phyloP scores from a whole-genome alignment of 2,113 vertebrate genomes.

The Plectropomus leopardus region DNA sequence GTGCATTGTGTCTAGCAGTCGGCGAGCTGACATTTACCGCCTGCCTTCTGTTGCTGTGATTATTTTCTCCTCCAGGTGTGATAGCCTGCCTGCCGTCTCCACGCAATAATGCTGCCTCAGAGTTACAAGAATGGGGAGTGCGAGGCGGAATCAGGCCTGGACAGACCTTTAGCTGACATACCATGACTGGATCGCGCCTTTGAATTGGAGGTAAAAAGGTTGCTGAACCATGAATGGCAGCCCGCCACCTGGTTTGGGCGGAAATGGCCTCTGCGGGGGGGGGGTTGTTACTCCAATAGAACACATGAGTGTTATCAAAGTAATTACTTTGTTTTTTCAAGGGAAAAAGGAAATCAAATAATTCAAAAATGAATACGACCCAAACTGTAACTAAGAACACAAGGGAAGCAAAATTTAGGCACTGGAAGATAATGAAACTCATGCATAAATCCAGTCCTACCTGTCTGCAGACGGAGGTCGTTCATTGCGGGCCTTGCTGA shows the following conservation, averaged over 20 bases:
- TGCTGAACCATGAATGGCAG: slow-evolving; percentile 29
- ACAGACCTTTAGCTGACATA: slow-evolving; percentile 50
- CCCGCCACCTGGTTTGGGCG: background rate
- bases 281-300: background rate
- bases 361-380: background rate
- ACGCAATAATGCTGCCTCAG: slow-evolving; percentile 50
- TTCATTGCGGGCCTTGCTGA: slow-evolving; percentile 87
- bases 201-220: slow-evolving; percentile 28
- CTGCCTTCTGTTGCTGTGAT: slow-evolving; percentile 73
- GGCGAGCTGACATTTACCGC: slow-evolving; percentile 74
- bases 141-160: background rate
- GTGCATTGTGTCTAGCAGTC: slow-evolving; percentile 40
- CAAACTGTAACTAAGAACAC: too few relatives aligned
- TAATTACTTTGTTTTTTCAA: background rate
- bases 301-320: too few relatives aligned
- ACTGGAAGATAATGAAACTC: too few relatives aligned
- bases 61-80: slow-evolving; percentile 73
- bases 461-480: slow-evolving; percentile 92
- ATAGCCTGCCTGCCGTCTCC: slow-evolving; percentile 37
- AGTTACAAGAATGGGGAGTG: slow-evolving; percentile 18
- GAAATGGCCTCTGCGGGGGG: background rate
- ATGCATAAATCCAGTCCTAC: slow-evolving; percentile 80
- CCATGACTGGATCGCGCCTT: background rate
- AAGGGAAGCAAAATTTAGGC: too few relatives aligned
- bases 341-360: too few relatives aligned